Evolutionary conservation across 2,888 invertebrate species (phyloP), one percentile per base, ranked within the genome.

Genomic region (Marronus borbonicus): DNA sequence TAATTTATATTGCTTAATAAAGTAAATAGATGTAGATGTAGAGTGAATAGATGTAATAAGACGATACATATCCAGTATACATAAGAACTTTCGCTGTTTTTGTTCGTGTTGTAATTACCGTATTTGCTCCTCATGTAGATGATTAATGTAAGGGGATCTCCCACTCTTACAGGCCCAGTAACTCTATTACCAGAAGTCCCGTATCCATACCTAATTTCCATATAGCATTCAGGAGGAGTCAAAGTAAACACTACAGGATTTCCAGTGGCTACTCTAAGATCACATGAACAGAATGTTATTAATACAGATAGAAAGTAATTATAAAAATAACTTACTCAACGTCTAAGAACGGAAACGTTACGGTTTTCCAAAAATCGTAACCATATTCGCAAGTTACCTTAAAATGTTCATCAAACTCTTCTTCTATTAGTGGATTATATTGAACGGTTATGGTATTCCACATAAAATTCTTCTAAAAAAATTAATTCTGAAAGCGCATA

Each of bases 381-480:
- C 97, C 97, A 85, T 97, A 97, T 89, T 97, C 97, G 89, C 97
- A 97, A 62, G 97, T 97, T 72, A 97, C 97, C 90, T 97, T 97
- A 88, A 97, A 97, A 87, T 97, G 97, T 85, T 97, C 97, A 87
- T 97, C 97, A 89, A 95, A 93, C 87, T 97, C 97, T 87, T 97
- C 97, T 86, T 97, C 97, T 78, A 97, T 97, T 82, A 97, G 88
- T 0, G 97, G 93, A 89, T 97, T 97, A 89, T 97, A 97, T 87
- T 97, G 97, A 75, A 97, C 97, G 2, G 97, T 97, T 75, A 97
- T 95, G 0, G 97, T 97, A 88, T 97, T 97, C 97, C 97, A 97
- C 97, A 97, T 97, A 84, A 97, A 93, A 88, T 97, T 97, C 92
- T 97, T 95, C 95, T 95, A 90, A 65, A 86, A 83, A 82, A 80